Evolutionary conservation across 1,140 invertebrate genomes (phyloP), one percentile per base, ranked within the genome.

Genomic region (Dreissena polymorpha): DNA sequence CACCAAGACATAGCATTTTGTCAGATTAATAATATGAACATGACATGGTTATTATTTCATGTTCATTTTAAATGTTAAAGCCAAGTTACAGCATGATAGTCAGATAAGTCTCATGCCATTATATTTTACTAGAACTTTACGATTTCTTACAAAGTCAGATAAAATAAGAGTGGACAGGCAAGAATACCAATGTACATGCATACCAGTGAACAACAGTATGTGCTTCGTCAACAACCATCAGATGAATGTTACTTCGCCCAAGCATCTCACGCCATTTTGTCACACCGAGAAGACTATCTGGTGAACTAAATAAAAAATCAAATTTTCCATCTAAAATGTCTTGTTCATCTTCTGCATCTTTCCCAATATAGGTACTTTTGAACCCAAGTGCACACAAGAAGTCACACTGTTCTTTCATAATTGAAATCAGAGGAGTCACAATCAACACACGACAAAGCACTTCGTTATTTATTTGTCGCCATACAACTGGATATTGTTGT

Each of bases 361-460:
- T 63, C 5, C 72, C 72, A 29, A 75, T 75, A 21, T 75, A 75
- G 18, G 53, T 75, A 7, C 53, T 57, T 12, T 14, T 29, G 49
- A 75, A 75, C 39, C 13, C 57, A 14, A 39, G 12, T 6, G 72
- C n/a, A 60, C 7, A 55, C 23, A 75, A 55, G 63, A 23, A 75
- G 5, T 75, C 55, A 25, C 72, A 75, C 29, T 63, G 72, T 75
- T 75, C 72, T 63, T 75, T 75, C 72, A 75, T 75, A 29, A 75
- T 75, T 8, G 27, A 60, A 29, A 75, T 27, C 12, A 75, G 29
- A 10, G 72, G 72, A n/a, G 53, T 60, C 0, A 75, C 57, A 60
- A 75, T 21, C 3, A 75, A 57, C 14, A 75, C 72, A 60, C 63
- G 72, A 63, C 72, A 75, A 5, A 39, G 39, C 39, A 8, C 39